Conservation (phyloP, 2,113 vertebrate genomes). For the Pangasianodon hypophthalmus region DNA sequence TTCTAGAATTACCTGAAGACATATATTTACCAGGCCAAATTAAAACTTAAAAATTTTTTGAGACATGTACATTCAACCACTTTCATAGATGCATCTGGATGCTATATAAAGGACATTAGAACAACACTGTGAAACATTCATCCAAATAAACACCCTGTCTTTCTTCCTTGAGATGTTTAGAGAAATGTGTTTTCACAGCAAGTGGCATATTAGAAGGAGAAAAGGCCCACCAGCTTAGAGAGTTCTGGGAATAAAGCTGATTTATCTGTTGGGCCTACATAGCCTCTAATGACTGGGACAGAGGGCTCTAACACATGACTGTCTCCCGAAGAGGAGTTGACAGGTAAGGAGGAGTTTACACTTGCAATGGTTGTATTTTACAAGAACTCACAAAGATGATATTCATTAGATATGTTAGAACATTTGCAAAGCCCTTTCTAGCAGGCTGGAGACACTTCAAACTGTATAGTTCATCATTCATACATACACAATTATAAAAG, state of each 20-base stretch:
- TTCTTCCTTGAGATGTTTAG: not conserved
- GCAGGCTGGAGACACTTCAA: not conserved
- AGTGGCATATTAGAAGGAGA: conserved; percentile 12
- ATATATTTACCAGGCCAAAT: not conserved
- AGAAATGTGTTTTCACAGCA: not conserved
- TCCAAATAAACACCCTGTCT: not conserved
- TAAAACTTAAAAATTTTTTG: not conserved
- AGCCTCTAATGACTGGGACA: not conserved
- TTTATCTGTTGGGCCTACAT: conserved; percentile 6
- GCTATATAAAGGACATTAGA: not conserved
- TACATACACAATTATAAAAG: not conserved
- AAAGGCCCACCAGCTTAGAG: conserved; percentile 31
- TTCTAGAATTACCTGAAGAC: not conserved
- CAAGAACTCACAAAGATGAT: not conserved
- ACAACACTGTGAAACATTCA: not conserved
- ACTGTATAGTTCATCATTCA: not conserved
- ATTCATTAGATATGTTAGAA: not conserved
- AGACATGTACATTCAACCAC: not conserved
- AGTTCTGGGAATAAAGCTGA: conserved; percentile 38
- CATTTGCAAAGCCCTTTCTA: not conserved
- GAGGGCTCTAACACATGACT: not conserved
- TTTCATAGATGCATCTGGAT: not conserved
- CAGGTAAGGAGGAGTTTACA: not conserved
- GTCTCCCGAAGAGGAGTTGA: not conserved
- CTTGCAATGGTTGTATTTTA: not conserved